Conservation (phyloP, 92 coral and sea anemone species). For the Bergia sp. region DNA sequence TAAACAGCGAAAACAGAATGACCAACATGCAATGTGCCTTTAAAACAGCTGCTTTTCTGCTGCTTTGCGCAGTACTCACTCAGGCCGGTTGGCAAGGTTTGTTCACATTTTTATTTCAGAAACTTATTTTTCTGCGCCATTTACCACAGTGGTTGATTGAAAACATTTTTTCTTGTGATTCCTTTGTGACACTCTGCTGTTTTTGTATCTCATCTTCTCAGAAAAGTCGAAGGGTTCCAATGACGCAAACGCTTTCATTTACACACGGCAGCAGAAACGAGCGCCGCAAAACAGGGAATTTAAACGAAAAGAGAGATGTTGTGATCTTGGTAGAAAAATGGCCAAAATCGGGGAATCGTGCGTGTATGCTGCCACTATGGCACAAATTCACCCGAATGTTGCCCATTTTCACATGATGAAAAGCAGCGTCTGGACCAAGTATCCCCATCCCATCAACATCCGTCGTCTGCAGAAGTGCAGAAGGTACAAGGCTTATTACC, state of each 20-base stretch:
- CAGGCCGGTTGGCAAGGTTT: slow-evolving; percentile 14
- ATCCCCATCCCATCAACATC: slow-evolving; percentile 57
- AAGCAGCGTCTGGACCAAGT: slow-evolving; percentile 65
- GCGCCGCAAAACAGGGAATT: not conserved
- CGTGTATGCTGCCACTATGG: slow-evolving; percentile 54
- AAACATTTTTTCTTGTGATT: not conserved
- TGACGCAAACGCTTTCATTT: slow-evolving; percentile 3
- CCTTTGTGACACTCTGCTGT: not conserved
- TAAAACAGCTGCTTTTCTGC: not conserved
- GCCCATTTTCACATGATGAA: slow-evolving; percentile 79
- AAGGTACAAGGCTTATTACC: slow-evolving; percentile 71
- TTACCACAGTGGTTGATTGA: not conserved
- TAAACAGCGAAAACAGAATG: not conserved
- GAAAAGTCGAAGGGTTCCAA: not conserved
- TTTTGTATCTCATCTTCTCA: not conserved
- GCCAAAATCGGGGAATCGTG: slow-evolving; percentile 88
- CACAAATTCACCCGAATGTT: slow-evolving; percentile 56
- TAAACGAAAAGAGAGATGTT: slow-evolving; percentile 61
- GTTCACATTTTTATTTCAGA: not conserved
- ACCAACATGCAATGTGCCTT: not conserved
- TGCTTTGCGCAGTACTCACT: slow-evolving; percentile 2
- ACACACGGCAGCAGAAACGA: not conserved
- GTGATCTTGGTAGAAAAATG: slow-evolving; percentile 77
- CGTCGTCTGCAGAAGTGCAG: slow-evolving; percentile 71
- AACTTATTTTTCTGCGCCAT: not conserved